Base-by-base conservation (phyloP, 1,140 invertebrate genomes). In the Penaeus indicus region DNA sequence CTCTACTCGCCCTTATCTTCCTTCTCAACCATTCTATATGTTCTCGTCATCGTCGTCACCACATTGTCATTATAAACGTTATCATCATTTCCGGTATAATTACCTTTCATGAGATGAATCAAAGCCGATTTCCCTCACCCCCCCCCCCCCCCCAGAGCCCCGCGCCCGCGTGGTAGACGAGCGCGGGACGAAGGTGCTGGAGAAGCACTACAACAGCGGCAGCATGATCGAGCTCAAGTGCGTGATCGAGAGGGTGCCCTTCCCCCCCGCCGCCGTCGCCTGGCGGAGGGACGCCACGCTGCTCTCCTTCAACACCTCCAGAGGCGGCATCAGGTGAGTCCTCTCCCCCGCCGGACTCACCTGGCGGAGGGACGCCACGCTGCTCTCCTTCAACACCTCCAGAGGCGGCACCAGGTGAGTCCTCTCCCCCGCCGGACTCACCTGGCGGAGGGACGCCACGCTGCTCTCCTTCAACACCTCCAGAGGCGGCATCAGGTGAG, bases 181-280 rank as follows among this genome's bases (percentile, higher is more conserved):
- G 64, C 32, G 86, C 54, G 86, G 86, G 8, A 81, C 78, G 13
- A 81, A 81, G 67, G 86, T 82, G 79, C 13, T 47, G 63, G 86
- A 88, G 78, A 88, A 88, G 47, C 79, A 88, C 67, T 88, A 88
- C 85, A 88, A 88, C 86, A 88, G 86, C 86, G 86, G 86, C 47
- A 82, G 78, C 32, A 81, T 61, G 79, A 88, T 82, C 32, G 86
- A 88, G 22, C 79, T 88, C 25, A 88, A 81, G 42, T 88, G 86
- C 27, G 47, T 88, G 13, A 72, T 88, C 16, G 79, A 88, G 25
- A 27, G 61, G 38, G 79, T 82, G 1, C 86, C 86, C 22, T 87
- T 87, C 63, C 86, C 86, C 25, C 80, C 81, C 79, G 86, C 79
- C 63, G 79, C 63, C 54, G 79, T 88, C 86, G 75, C 86, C n/a